Evolutionary conservation across 1,140 invertebrate genomes (phyloP).

Genomic region (Campoletis sonorensis): DNA sequence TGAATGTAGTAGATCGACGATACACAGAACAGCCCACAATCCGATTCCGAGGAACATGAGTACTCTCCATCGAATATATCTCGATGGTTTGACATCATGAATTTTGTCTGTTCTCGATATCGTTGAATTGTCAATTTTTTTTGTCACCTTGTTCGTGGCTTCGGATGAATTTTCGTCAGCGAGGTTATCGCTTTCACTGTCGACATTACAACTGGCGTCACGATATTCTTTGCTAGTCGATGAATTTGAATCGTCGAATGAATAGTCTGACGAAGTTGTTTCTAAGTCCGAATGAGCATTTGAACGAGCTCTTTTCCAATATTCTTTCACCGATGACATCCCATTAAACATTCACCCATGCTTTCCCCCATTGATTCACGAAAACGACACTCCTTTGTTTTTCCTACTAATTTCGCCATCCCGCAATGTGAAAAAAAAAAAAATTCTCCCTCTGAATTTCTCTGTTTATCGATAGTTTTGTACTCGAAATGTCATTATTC

Average conservation of each 20-base stretch:
- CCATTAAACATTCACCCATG: constrained; percentile 30
- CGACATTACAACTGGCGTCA: constrained; percentile 39
- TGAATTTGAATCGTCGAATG: background rate
- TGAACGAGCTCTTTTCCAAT: constrained; percentile 21
- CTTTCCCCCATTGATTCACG: background rate
- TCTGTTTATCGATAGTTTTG: background rate
- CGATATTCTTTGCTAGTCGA: constrained; percentile 17
- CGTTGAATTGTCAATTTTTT: background rate
- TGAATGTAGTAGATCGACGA: constrained; percentile 37
- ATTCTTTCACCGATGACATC: constrained; percentile 41
- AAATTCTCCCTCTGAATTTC: background rate
- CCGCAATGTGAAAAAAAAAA: background rate
- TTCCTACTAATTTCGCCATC: background rate
- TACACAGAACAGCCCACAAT: constrained; percentile 46
- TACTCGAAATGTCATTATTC: constrained; percentile 31
- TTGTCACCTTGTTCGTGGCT: background rate
- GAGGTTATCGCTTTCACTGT: background rate
- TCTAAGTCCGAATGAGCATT: background rate
- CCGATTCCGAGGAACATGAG: constrained; percentile 43
- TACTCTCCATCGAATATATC: constrained; percentile 41
- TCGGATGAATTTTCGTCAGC: background rate
- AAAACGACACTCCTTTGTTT: constrained; percentile 34
- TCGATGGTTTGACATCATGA: background rate
- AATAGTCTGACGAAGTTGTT: constrained; percentile 6
- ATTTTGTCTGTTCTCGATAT: background rate